Evolutionary conservation across 2,797 vertebrate species (phyloP).

Genomic region (Gambelia wislizenii): DNA sequence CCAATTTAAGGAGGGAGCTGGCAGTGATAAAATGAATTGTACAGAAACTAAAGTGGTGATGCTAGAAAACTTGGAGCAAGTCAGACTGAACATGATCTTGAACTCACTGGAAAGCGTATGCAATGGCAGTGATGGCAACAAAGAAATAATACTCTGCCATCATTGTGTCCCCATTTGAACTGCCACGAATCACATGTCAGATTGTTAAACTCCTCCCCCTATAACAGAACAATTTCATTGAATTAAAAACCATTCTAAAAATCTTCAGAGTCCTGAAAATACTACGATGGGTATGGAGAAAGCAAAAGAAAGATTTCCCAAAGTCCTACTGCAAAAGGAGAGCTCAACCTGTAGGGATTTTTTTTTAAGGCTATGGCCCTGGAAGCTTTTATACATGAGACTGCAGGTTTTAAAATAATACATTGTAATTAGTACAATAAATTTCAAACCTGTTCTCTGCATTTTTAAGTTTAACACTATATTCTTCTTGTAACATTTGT

Average conservation of each 20-base stretch:
- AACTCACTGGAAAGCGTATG: too few relatives aligned
- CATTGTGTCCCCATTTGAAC: too few relatives aligned
- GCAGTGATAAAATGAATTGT: too few relatives aligned
- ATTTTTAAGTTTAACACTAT: slow-evolving; percentile 76
- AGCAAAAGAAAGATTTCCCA: background rate
- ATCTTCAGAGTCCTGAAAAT: background rate
- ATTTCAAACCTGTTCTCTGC: slow-evolving; percentile 81
- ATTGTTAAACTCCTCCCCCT: background rate
- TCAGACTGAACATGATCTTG: too few relatives aligned
- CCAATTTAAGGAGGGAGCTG: too few relatives aligned
- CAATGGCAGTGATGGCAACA: too few relatives aligned
- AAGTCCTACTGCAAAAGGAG: background rate
- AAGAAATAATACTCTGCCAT: too few relatives aligned
- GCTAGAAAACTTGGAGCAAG: too few relatives aligned
- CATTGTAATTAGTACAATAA: background rate
- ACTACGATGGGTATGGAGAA: too few relatives aligned
- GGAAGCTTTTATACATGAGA: background rate
- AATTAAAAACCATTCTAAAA: background rate
- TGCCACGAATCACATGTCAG: background rate
- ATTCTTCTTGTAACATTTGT: slow-evolving; percentile 76
- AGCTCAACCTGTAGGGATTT: background rate
- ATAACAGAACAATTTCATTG: background rate
- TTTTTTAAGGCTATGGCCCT: background rate
- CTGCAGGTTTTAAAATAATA: background rate
- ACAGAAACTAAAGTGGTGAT: too few relatives aligned